phyloP scores from a whole-genome alignment of 2,888 invertebrate species.

The Mythimna impura region DNA sequence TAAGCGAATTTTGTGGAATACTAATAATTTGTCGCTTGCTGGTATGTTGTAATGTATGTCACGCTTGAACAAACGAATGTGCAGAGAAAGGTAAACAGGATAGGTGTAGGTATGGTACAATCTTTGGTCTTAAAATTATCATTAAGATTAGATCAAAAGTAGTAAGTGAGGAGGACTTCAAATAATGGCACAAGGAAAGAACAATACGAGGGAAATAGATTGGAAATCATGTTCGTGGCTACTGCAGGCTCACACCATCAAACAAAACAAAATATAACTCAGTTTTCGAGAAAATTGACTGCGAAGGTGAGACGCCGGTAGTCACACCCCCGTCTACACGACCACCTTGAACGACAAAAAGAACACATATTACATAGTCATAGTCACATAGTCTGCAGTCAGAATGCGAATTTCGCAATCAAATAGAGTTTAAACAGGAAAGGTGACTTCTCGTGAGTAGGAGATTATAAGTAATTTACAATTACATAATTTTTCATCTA shows the following conservation, averaged over 20 bases:
- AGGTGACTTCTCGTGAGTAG: neutral
- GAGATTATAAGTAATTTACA: neutral
- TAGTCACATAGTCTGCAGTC: too few species aligned
- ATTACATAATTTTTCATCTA: too few species aligned
- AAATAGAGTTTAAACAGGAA: neutral
- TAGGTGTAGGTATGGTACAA: neutral
- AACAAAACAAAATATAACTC: too few species aligned
- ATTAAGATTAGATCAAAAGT: neutral
- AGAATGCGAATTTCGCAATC: too few species aligned
- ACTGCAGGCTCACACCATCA: too few species aligned
- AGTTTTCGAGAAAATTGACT: too few species aligned
- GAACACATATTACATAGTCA: too few species aligned
- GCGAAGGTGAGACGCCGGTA: too few species aligned
- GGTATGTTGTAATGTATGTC: constrained; percentile 20
- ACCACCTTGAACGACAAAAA: too few species aligned
- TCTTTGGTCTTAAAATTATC: neutral
- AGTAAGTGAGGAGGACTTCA: neutral
- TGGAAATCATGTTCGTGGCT: too few species aligned
- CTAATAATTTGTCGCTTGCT: constrained; percentile 26
- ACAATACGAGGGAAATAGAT: neutral
- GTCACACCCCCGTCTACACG: too few species aligned
- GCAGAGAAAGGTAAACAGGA: constrained; percentile 17
- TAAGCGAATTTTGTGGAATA: constrained; percentile 44
- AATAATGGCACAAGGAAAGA: neutral
- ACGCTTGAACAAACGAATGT: neutral